phyloP scores from a whole-genome alignment of 1,140 invertebrate species.

The Sarcophaga peregrina region DNA sequence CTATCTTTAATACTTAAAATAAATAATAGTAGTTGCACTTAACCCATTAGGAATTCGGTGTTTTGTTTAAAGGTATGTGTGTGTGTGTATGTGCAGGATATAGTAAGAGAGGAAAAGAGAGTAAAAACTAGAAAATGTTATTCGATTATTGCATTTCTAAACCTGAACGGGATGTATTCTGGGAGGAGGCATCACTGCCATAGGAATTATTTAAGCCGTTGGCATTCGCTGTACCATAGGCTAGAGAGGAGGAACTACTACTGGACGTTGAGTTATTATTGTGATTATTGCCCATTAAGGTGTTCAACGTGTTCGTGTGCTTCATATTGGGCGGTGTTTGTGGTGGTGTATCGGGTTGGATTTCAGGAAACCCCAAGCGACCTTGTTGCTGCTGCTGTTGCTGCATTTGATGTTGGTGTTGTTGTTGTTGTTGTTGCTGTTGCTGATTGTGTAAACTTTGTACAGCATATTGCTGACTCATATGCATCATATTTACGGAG shows the following conservation, averaged over 20 bases:
- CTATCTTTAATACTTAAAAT: neutral
- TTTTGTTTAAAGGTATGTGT: neutral
- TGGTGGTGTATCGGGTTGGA: constrained; percentile 88
- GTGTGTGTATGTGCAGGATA: neutral
- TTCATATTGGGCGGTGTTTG: constrained; percentile 93
- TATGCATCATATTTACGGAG: constrained; percentile 50
- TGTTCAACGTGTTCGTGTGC: constrained; percentile 67
- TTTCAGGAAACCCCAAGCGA: constrained; percentile 80
- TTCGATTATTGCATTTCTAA: constrained; percentile 38
- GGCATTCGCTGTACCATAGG: neutral
- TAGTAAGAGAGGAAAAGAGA: neutral
- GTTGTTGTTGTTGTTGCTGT: constrained; percentile 53
- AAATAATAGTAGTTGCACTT: constrained; percentile 17
- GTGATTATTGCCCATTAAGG: constrained; percentile 34
- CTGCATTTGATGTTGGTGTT: constrained; percentile 56
- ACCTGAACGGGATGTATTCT: neutral
- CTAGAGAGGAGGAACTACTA: neutral
- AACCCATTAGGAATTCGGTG: constrained; percentile 27
- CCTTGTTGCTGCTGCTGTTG: constrained; percentile 51
- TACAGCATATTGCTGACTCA: constrained; percentile 35
- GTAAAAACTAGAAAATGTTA: neutral
- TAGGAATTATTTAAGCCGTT: constrained; percentile 22
- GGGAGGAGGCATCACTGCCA: constrained; percentile 28
- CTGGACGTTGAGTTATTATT: neutral
- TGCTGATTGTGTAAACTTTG: constrained; percentile 46